Percentiles rank a stretch among this genome's conserved stretches.
phyloP scores from a whole-genome alignment of 2,113 vertebrate species.

The Salvator merianae region DNA sequence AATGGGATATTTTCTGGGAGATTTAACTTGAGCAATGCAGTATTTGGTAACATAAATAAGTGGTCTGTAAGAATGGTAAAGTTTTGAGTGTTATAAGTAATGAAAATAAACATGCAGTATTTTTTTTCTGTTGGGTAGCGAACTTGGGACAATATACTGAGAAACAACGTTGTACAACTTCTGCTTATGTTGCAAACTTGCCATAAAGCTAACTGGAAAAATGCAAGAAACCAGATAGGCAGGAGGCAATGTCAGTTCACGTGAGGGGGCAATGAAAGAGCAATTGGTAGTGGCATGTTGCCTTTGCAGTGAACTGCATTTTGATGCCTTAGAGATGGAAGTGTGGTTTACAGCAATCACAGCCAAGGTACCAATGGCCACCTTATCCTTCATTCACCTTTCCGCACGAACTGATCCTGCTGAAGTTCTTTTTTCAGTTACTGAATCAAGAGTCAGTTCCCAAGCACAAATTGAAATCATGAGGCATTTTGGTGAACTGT shows the following conservation, averaged over 20 bases:
- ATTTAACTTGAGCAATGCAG: constrained; percentile 18
- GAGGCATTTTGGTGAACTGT: not conserved
- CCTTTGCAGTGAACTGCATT: too few species aligned
- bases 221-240: not conserved
- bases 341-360: too few species aligned
- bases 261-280: too few species aligned
- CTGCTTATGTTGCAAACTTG: not conserved
- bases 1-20: constrained; percentile 8
- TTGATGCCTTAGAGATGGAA: too few species aligned
- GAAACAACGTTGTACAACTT: not conserved
- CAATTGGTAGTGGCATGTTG: too few species aligned
- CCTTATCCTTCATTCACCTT: too few species aligned
- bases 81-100: not conserved
- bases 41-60: not conserved
- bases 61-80: not conserved
- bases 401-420: not conserved
- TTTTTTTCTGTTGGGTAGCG: not conserved
- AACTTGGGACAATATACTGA: not conserved
- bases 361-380: too few species aligned
- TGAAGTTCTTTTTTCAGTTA: not conserved
- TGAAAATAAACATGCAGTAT: not conserved
- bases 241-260: not conserved
- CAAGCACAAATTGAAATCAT: not conserved
- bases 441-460: too few species aligned
- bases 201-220: not conserved